Percentiles rank a stretch among this genome's conserved stretches.
These are phyloP conservation scores for Crotophaga sulcirostris DNA, from an alignment of 2,113 vertebrate genomes.

Conservation along the genomic window DNA sequence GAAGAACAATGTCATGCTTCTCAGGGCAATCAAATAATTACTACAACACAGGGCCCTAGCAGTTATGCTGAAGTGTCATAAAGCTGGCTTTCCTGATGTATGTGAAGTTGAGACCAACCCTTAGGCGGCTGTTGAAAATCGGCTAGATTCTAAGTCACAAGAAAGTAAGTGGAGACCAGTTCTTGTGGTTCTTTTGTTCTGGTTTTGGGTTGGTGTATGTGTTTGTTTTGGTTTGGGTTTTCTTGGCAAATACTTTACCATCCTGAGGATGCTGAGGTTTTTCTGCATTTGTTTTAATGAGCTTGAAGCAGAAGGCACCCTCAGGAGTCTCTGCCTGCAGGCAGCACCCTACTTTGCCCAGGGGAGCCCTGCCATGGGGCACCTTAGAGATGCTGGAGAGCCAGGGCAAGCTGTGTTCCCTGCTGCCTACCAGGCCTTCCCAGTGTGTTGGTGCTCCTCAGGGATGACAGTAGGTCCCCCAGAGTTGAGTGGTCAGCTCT, in stretches of 20 bases:
- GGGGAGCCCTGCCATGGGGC: neutral
- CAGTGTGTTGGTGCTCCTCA: neutral
- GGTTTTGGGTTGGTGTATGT: neutral
- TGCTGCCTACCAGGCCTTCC: rapidly evolving
- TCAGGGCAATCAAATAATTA: neutral
- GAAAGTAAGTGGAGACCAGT: neutral
- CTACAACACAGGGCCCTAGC: neutral
- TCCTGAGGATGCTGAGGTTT: neutral
- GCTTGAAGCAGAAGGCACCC: neutral
- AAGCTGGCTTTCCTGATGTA: neutral
- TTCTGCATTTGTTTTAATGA: neutral
- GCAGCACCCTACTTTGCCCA: neutral
- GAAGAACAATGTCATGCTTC: neutral
- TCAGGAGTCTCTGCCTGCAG: neutral
- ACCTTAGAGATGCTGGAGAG: neutral
- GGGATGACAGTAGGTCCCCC: neutral
- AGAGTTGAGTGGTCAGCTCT: neutral
- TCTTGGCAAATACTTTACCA: neutral
- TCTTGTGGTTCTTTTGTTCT: neutral
- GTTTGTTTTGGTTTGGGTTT: too few relatives aligned
- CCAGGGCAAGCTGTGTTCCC: neutral
- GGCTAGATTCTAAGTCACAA: neutral
- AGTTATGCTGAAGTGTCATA: neutral
- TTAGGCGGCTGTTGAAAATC: neutral
- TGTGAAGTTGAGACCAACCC: neutral